Evolutionary conservation across 1,140 invertebrate genomes (phyloP).

Genomic region (Myzus persicae): DNA sequence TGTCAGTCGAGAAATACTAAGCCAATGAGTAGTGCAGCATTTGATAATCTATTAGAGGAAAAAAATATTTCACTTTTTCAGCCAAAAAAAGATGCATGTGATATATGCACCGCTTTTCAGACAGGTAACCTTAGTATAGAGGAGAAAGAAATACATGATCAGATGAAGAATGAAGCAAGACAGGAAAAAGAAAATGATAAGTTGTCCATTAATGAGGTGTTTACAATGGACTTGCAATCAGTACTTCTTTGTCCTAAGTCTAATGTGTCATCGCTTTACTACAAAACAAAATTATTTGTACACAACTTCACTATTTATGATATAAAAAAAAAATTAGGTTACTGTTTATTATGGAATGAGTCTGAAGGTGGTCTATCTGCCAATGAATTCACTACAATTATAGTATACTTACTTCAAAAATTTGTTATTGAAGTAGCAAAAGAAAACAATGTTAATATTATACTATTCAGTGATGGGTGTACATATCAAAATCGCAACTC

Average conservation of each 20-base stretch:
- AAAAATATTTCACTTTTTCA: not conserved
- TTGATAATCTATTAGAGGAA: not conserved
- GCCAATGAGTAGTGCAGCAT: not conserved
- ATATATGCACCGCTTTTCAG: not conserved
- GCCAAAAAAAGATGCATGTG: slow-evolving; percentile 27
- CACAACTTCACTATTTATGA: slow-evolving; percentile 22
- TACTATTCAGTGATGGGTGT: not conserved
- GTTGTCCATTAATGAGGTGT: not conserved
- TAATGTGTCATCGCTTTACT: not conserved
- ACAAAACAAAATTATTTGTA: not conserved
- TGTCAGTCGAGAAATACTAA: not conserved
- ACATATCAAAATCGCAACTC: not conserved
- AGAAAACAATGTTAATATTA: too few relatives aligned
- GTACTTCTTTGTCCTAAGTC: not conserved
- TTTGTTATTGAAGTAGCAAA: too few relatives aligned
- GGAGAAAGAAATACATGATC: not conserved
- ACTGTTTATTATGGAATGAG: slow-evolving; percentile 59
- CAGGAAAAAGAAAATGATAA: slow-evolving; percentile 19
- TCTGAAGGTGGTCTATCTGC: slow-evolving; percentile 50
- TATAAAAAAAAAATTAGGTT: slow-evolving; percentile 49
- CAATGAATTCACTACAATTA: not conserved
- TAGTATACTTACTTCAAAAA: not conserved
- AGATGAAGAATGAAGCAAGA: not conserved
- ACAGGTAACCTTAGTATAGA: not conserved
- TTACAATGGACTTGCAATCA: slow-evolving; percentile 21